phyloP scores from a whole-genome alignment of 2,888 invertebrate genomes.

The Lepidochitona cinerea region DNA sequence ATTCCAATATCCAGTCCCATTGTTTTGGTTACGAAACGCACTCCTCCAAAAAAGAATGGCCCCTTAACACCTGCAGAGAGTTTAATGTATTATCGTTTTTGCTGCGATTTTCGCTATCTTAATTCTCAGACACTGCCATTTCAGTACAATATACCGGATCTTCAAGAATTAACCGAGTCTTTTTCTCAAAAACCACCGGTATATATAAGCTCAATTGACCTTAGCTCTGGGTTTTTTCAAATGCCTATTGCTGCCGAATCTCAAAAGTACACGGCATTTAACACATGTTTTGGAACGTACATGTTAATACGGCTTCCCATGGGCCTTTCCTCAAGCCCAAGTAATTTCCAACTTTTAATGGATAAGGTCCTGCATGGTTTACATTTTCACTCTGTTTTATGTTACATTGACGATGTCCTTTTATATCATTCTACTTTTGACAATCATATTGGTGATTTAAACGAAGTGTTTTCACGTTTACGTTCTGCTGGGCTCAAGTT shows the following conservation, averaged over 20 bases:
- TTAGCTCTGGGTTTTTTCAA: constrained; percentile 16
- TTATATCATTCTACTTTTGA: constrained; percentile 10
- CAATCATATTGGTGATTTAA: not conserved
- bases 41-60: not conserved
- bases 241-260: constrained; percentile 1
- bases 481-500: constrained; percentile 4
- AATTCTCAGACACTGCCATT: constrained; percentile 10
- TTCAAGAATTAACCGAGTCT: constrained; percentile 5
- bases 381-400: constrained; percentile 1
- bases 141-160: constrained; percentile 5
- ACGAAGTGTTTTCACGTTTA: not conserved
- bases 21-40: not conserved
- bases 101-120: constrained; percentile 10
- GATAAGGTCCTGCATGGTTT: constrained; percentile 5
- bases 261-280: not conserved
- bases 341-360: constrained; percentile 12
- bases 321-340: not conserved
- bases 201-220: constrained; percentile 7
- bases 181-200: not conserved
- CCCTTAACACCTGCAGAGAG: not conserved
- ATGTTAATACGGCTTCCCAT: constrained; percentile 5
- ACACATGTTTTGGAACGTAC: constrained; percentile 8
- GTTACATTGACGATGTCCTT: constrained; percentile 13
- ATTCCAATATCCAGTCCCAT: constrained; percentile 7
- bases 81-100: not conserved